These are phyloP conservation scores for Tauraco erythrolophus DNA, from an alignment of 2,113 vertebrate genomes.

Conservation along the genomic window DNA sequence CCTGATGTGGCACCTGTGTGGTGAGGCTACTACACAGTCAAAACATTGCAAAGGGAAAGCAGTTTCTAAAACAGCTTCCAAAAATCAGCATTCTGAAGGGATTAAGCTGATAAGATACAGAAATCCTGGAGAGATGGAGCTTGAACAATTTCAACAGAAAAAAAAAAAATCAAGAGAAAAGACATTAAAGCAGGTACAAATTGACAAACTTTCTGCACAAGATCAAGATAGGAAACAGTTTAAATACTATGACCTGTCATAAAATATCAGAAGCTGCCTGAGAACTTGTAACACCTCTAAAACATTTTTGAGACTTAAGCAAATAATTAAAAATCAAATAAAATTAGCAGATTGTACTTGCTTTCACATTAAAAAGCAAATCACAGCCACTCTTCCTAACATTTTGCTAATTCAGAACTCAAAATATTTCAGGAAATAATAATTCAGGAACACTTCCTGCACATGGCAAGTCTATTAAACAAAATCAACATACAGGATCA, in stretches of 20 bases:
- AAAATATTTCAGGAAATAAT: neutral
- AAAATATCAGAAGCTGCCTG: neutral
- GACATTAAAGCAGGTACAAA: neutral
- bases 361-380: neutral
- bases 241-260: neutral
- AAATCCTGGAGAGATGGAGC: neutral
- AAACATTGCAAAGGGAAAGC: neutral
- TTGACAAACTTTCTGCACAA: neutral
- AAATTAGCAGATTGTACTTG: neutral
- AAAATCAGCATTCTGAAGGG: neutral
- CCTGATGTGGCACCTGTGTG: neutral
- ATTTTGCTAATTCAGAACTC: neutral
- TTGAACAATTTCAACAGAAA: neutral
- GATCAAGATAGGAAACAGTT: neutral
- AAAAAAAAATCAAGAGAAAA: neutral
- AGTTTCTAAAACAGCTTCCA: neutral
- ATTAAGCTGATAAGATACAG: neutral
- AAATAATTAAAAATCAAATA: neutral
- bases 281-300: neutral
- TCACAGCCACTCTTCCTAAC: neutral
- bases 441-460: neutral
- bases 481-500: neutral
- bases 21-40: neutral
- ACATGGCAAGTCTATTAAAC: neutral
- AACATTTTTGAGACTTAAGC: neutral